Percentiles rank a stretch among this genome's conserved stretches.
Conservation (phyloP, 2,888 invertebrate species). For the Margaritifera margaritifera region DNA sequence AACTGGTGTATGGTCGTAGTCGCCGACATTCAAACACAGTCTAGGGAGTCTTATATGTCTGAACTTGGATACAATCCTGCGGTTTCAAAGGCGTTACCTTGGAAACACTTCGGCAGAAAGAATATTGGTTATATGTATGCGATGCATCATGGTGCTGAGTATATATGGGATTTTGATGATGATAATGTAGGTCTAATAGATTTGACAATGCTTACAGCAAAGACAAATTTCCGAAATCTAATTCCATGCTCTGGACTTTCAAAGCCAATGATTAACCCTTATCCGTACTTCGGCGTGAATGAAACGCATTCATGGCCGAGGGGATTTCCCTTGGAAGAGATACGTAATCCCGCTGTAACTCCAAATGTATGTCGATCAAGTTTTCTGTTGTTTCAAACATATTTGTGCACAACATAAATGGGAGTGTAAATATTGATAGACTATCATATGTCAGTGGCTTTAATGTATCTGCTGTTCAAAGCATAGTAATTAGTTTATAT, state of each 20-base stretch:
- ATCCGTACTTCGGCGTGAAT: not conserved
- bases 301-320: conserved; percentile 1
- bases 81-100: not conserved
- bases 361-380: not conserved
- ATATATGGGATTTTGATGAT: conserved; percentile 16
- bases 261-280: not conserved
- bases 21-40: too few species aligned
- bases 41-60: too few species aligned
- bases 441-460: too few species aligned
- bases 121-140: conserved; percentile 18
- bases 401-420: too few species aligned
- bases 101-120: conserved; percentile 6
- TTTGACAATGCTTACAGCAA: not conserved
- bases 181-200: not conserved
- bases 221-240: not conserved
- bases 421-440: too few species aligned
- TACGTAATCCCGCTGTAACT: not conserved
- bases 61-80: not conserved
- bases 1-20: too few species aligned
- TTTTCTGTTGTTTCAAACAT: too few species aligned
- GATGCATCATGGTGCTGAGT: conserved; percentile 8
- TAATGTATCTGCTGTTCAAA: too few species aligned
- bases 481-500: too few species aligned
- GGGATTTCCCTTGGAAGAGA: not conserved
- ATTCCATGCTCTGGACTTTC: not conserved